Evolutionary conservation across 2,888 invertebrate genomes (phyloP).

Genomic region (Limnephilus rhombicus): DNA sequence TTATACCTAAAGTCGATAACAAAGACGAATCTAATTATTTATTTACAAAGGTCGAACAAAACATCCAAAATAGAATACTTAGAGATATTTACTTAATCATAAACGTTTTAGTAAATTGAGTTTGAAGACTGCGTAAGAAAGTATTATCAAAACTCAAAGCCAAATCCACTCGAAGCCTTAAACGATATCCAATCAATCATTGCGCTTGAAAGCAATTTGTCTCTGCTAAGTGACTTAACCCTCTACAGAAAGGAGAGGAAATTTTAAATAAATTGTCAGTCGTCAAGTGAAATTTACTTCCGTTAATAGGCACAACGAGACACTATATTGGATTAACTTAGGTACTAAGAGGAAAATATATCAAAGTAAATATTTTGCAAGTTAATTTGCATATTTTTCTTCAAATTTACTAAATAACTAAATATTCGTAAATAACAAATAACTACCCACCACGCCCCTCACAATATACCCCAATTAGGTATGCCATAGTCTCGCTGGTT

Average conservation of each 20-base stretch:
- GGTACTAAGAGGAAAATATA: background rate
- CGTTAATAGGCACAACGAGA: constrained; percentile 21
- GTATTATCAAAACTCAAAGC: constrained; percentile 47
- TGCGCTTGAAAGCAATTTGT: constrained; percentile 65
- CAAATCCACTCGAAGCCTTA: constrained; percentile 59
- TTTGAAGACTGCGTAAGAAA: constrained; percentile 28
- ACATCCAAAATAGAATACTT: background rate
- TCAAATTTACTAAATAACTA: background rate
- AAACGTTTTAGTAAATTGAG: constrained; percentile 31
- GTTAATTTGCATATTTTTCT: background rate
- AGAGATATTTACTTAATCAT: constrained; percentile 3
- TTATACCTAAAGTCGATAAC: background rate
- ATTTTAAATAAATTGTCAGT: constrained; percentile 16
- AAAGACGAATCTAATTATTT: background rate
- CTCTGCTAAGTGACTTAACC: constrained; percentile 62
- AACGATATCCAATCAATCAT: constrained; percentile 65
- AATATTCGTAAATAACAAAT: no score
- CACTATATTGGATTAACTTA: background rate
- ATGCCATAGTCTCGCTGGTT: no score
- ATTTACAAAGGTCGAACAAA: constrained; percentile 3
- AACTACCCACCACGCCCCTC: no score
- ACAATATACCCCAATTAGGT: no score
- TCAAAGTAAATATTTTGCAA: background rate
- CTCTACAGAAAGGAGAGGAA: constrained; percentile 40
- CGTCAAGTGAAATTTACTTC: constrained; percentile 28